phyloP scores from a whole-genome alignment of 2,797 vertebrate genomes.

The Coregonus suidteri region DNA sequence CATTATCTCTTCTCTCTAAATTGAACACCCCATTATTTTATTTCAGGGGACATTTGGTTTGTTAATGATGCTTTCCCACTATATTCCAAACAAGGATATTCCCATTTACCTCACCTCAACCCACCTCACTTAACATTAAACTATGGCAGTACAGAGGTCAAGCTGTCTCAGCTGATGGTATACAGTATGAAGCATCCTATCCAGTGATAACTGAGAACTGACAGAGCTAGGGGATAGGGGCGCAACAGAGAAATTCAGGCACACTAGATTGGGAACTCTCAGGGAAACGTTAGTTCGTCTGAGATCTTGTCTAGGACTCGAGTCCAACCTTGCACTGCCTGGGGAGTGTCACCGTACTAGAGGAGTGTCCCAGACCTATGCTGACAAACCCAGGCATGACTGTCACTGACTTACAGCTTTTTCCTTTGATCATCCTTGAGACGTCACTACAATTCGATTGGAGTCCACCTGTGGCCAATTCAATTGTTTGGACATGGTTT shows the following conservation, averaged over 20 bases:
- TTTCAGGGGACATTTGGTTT: background rate
- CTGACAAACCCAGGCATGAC: background rate
- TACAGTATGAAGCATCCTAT: slow-evolving; percentile 6
- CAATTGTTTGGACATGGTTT: too few relatives aligned
- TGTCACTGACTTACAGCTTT: slow-evolving; percentile 6
- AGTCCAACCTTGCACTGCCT: slow-evolving; percentile 13
- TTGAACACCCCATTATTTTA: background rate
- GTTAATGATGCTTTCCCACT: background rate
- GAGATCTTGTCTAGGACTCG: slow-evolving; percentile 5
- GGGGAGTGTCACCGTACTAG: slow-evolving; percentile 2
- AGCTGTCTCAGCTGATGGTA: background rate
- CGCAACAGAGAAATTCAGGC: background rate
- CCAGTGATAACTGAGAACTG: slow-evolving; percentile 3
- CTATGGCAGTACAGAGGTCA: background rate
- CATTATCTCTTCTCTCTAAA: background rate
- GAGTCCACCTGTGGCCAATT: too few relatives aligned
- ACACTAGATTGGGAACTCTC: background rate
- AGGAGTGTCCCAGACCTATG: background rate
- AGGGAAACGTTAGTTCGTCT: background rate
- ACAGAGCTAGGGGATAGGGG: background rate
- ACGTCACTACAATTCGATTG: too few relatives aligned
- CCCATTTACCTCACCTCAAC: background rate
- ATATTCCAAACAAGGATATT: background rate
- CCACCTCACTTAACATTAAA: background rate
- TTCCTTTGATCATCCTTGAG: too few relatives aligned